A percentile compares a stretch with the other conserved stretches of the same genome.
Evolutionary conservation across 2,113 vertebrate species (phyloP).

Genomic region (Serilophus lunatus): DNA sequence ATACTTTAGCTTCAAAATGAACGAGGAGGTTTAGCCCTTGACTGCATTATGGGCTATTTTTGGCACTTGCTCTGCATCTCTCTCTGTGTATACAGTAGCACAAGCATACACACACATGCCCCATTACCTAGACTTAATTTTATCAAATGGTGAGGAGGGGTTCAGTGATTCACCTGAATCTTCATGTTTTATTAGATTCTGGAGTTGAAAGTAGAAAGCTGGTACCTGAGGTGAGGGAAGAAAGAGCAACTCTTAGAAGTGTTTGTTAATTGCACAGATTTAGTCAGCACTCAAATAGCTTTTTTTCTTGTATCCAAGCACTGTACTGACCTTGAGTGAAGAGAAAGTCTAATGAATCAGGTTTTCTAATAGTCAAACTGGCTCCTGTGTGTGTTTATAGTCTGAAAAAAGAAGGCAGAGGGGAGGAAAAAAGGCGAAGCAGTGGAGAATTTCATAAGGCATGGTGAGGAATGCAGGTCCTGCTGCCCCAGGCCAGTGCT

Average conservation of each 20-base stretch:
- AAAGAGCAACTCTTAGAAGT: background rate
- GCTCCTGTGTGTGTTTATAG: background rate
- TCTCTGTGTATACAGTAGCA: background rate
- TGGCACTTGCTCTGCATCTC: background rate
- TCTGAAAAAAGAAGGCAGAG: background rate
- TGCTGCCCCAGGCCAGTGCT: background rate
- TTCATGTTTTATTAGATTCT: background rate
- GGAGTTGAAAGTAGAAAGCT: background rate
- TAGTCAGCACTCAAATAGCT: background rate
- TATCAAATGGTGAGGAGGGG: background rate
- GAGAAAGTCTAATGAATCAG: background rate
- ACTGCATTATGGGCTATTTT: background rate
- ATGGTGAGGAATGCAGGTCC: background rate
- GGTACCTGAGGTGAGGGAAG: background rate
- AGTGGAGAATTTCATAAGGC: background rate
- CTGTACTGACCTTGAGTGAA: background rate
- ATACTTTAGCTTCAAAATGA: background rate
- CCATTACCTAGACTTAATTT: background rate
- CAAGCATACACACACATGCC: fast-evolving
- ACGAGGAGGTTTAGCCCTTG: background rate
- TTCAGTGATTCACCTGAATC: background rate
- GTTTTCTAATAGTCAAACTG: background rate
- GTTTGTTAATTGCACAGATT: background rate
- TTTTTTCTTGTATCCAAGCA: background rate
- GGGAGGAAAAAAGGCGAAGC: fast-evolving